Evolutionary conservation across 2,797 vertebrate genomes (phyloP).

Genomic region (Sternotherus odoratus): DNA sequence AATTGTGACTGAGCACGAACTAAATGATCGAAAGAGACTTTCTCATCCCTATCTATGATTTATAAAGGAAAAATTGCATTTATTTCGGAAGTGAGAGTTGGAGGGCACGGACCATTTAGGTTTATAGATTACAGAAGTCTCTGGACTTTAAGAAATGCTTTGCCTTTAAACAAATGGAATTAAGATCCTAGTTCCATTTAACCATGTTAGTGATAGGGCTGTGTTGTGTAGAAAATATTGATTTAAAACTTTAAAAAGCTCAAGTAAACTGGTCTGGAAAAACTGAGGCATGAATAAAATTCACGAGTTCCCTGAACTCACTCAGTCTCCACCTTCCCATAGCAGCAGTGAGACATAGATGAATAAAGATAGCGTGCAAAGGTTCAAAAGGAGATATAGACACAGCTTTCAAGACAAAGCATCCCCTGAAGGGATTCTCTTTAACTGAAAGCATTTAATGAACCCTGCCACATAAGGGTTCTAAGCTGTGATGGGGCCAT

Average conservation of each 20-base stretch:
- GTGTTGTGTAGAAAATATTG: not conserved
- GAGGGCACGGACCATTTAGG: not conserved
- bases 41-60: constrained; percentile 45
- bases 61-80: constrained; percentile 40
- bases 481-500: constrained; percentile 33
- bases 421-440: constrained; percentile 34
- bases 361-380: constrained; percentile 39
- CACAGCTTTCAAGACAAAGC: constrained; percentile 46
- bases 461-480: constrained; percentile 61
- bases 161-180: not conserved
- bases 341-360: not conserved
- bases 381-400: constrained; percentile 31
- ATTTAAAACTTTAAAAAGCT: not conserved
- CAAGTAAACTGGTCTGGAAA: not conserved
- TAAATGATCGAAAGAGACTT: constrained; percentile 45
- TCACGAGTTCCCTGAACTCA: not conserved
- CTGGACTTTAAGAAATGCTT: not conserved
- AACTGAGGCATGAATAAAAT: not conserved
- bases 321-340: not conserved
- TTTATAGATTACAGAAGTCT: not conserved
- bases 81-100: constrained; percentile 5
- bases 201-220: not conserved
- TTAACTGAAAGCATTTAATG: constrained; percentile 65
- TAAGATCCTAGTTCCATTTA: not conserved
- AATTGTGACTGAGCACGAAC: not conserved